A percentile compares a stretch with the other conserved stretches of the same genome.
Conservation (phyloP, 2,797 vertebrate genomes). For the Erethizon dorsatum region DNA sequence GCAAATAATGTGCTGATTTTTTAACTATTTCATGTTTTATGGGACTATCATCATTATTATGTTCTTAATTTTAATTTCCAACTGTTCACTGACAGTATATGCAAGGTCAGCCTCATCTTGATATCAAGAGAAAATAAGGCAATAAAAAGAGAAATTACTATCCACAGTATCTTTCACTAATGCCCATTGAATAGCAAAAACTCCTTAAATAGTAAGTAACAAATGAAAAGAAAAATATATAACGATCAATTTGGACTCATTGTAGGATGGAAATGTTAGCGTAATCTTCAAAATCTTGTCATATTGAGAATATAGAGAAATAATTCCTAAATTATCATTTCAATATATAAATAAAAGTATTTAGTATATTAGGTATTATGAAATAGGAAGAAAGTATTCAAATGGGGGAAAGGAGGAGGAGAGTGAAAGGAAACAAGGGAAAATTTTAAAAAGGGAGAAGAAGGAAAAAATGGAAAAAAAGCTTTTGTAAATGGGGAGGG, state of each 20-base stretch:
- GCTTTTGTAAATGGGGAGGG: too few species aligned
- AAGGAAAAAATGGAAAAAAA: too few species aligned
- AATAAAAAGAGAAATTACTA: neutral
- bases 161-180: neutral
- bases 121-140: neutral
- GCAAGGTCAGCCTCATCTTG: neutral
- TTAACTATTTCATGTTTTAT: too few species aligned
- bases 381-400: too few species aligned
- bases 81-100: neutral
- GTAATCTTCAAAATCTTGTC: neutral
- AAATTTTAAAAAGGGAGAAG: too few species aligned
- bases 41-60: too few species aligned
- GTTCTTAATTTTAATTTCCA: too few species aligned
- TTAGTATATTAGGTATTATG: too few species aligned
- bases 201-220: neutral
- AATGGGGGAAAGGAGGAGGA: too few species aligned
- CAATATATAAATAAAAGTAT: neutral
- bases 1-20: too few species aligned
- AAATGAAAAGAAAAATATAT: neutral
- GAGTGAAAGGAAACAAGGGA: too few species aligned
- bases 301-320: neutral
- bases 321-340: neutral
- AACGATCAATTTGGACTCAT: neutral
- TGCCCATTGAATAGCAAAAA: neutral
- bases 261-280: neutral